These are phyloP conservation scores for Drosophila subobscura DNA, from an alignment of 1,140 invertebrate genomes.

Conservation along the genomic window DNA sequence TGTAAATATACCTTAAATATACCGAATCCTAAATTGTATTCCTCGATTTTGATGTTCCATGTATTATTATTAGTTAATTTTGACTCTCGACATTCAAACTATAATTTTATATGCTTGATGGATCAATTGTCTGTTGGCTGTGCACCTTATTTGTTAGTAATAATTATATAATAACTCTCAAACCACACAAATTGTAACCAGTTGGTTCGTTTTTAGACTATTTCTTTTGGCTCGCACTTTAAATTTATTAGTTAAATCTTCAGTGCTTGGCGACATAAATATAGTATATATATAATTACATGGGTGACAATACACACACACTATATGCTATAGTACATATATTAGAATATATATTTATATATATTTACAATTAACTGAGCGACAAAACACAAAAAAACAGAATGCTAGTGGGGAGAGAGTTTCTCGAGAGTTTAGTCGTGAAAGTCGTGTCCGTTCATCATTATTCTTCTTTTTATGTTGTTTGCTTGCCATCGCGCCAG, in stretches of 20 bases:
- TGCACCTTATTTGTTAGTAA: no score
- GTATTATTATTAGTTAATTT: no score
- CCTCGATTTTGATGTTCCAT: no score
- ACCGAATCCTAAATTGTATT: no score
- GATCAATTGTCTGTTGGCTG: no score
- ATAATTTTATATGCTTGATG: no score
- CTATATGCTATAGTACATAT: conserved; percentile 19
- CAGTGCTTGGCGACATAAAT: conserved; percentile 37
- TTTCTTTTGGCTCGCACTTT: conserved; percentile 49
- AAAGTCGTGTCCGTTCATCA: conserved; percentile 22
- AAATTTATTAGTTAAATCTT: conserved; percentile 73
- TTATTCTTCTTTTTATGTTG: conserved; percentile 6
- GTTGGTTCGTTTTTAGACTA: no score
- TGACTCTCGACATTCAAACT: no score
- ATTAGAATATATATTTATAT: conserved; percentile 30
- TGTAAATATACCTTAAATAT: no score
- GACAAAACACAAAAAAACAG: conserved; percentile 44
- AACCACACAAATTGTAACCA: no score
- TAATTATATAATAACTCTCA: no score
- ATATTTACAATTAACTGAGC: conserved; percentile 70
- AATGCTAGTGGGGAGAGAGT: conserved; percentile 14
- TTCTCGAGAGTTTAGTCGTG: conserved; percentile 13
- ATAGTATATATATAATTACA: conserved; percentile 46
- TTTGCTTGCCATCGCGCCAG: conserved; percentile 33
- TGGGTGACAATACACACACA: conserved; percentile 38